These are phyloP conservation scores for Amphipyra berbera DNA, from an alignment of 2,888 invertebrate genomes.

Conservation along the genomic window DNA sequence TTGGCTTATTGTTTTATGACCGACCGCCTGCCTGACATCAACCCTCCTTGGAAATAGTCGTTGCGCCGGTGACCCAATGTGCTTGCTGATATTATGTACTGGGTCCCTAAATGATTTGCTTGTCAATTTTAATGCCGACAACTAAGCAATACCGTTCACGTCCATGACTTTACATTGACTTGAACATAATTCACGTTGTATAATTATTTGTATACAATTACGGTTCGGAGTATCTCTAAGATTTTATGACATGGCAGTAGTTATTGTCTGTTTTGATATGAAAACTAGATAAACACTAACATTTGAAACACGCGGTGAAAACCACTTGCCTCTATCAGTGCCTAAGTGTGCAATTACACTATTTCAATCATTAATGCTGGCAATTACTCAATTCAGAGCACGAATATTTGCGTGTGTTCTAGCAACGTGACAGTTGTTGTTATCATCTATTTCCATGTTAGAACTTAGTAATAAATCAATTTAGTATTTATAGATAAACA, in stretches of 20 bases:
- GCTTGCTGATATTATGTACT: too few relatives aligned
- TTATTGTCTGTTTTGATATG: neutral
- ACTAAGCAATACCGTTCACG: too few relatives aligned
- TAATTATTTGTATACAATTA: too few relatives aligned
- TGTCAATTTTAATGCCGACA: too few relatives aligned
- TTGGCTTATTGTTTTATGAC: too few relatives aligned
- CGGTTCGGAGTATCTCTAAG: too few relatives aligned
- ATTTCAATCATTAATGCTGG: slow-evolving; percentile 39
- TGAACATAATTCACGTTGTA: too few relatives aligned
- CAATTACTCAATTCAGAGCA: slow-evolving; percentile 46
- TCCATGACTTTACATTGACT: too few relatives aligned
- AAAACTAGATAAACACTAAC: neutral
- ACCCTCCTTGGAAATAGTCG: too few relatives aligned
- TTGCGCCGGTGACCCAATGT: too few relatives aligned
- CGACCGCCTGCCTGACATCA: too few relatives aligned
- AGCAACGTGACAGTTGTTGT: slow-evolving; percentile 41
- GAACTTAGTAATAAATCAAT: neutral
- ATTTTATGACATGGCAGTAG: neutral
- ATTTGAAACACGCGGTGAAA: slow-evolving; percentile 10
- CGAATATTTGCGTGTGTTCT: slow-evolving; percentile 41
- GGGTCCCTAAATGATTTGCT: too few relatives aligned
- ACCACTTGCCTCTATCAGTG: slow-evolving; percentile 18
- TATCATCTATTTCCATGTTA: slow-evolving; percentile 21
- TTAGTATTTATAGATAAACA: neutral
- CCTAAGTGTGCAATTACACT: slow-evolving; percentile 27